A percentile compares a stretch with the other conserved stretches of the same genome.
phyloP scores from a whole-genome alignment of 2,797 vertebrate genomes.

The Craterocephalus amniculus region DNA sequence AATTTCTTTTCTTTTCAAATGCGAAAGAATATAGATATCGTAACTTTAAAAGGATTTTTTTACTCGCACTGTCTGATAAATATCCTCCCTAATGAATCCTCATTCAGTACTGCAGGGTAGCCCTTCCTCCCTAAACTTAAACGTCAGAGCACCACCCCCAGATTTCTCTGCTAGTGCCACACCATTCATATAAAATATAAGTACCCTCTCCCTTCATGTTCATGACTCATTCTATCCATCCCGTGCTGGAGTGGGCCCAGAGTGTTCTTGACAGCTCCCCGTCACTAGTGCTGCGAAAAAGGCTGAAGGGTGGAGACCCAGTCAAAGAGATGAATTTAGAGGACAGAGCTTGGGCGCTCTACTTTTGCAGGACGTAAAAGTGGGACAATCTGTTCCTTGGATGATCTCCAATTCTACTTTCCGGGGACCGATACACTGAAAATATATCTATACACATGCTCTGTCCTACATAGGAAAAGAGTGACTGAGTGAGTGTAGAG shows the following conservation, averaged over 20 bases:
- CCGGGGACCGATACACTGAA: slow-evolving; percentile 87
- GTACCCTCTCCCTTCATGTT: slow-evolving; percentile 21
- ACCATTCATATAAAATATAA: slow-evolving; percentile 58
- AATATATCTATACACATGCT: slow-evolving; percentile 86
- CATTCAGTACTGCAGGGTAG: neutral
- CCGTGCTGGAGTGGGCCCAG: slow-evolving; percentile 26
- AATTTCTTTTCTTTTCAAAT: neutral
- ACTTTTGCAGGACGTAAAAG: slow-evolving; percentile 84
- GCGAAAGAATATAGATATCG: slow-evolving; percentile 6
- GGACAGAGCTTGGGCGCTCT: slow-evolving; percentile 85
- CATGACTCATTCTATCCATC: slow-evolving; percentile 54
- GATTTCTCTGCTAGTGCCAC: slow-evolving; percentile 32
- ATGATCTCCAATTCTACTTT: slow-evolving; percentile 87
- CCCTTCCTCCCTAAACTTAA: slow-evolving; percentile 29
- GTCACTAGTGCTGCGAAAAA: slow-evolving; percentile 46
- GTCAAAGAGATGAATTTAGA: slow-evolving; percentile 75
- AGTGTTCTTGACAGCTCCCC: slow-evolving; percentile 39
- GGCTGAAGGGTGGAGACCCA: slow-evolving; percentile 72
- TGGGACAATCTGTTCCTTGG: slow-evolving; percentile 91
- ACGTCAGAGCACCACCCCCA: slow-evolving; percentile 49
- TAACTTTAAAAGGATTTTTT: neutral
- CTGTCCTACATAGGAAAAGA: slow-evolving; percentile 84
- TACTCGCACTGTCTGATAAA: neutral
- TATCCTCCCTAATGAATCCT: slow-evolving; percentile 2
- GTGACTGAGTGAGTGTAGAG: slow-evolving; percentile 54